Conservation (phyloP, 2,113 vertebrate genomes). For the Hyla sarda region DNA sequence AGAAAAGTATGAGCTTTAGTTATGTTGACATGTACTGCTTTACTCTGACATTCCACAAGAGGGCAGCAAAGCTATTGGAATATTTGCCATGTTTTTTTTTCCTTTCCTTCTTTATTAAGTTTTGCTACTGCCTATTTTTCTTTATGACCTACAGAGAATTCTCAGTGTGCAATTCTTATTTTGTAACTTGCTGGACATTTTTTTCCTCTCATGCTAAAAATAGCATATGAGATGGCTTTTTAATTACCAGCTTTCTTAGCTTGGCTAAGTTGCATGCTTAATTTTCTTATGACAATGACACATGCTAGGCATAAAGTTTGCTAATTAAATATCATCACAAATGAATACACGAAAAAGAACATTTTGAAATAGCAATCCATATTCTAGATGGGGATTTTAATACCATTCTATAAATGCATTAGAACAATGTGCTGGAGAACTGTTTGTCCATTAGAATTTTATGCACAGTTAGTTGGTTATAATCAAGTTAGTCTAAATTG, state of each 20-base stretch:
- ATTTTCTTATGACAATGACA: slow-evolving; percentile 59
- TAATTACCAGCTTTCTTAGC: slow-evolving; percentile 60
- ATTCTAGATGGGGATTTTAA: slow-evolving; percentile 49
- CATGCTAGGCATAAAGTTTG: slow-evolving; percentile 60
- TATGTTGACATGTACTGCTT: not conserved
- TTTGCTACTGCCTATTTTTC: slow-evolving; percentile 44
- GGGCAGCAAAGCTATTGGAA: slow-evolving; percentile 55
- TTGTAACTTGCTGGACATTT: slow-evolving; percentile 50
- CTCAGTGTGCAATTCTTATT: slow-evolving; percentile 55
- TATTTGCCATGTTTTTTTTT: not conserved
- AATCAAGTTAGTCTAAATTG: slow-evolving; percentile 1
- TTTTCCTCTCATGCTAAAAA: slow-evolving; percentile 53
- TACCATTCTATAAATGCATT: slow-evolving; percentile 31
- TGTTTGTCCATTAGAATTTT: slow-evolving; percentile 34
- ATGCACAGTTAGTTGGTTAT: slow-evolving; percentile 50
- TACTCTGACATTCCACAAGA: slow-evolving; percentile 12
- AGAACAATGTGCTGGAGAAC: slow-evolving; percentile 26
- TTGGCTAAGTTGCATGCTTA: slow-evolving; percentile 58
- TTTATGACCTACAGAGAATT: slow-evolving; percentile 58
- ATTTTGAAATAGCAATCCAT: slow-evolving; percentile 55
- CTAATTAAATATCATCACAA: slow-evolving; percentile 60
- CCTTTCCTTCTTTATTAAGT: slow-evolving; percentile 32
- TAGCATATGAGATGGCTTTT: slow-evolving; percentile 59
- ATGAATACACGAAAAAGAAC: slow-evolving; percentile 54
- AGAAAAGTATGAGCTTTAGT: not conserved